phyloP scores from a whole-genome alignment of 2,797 vertebrate species.

The Mallotus villosus region DNA sequence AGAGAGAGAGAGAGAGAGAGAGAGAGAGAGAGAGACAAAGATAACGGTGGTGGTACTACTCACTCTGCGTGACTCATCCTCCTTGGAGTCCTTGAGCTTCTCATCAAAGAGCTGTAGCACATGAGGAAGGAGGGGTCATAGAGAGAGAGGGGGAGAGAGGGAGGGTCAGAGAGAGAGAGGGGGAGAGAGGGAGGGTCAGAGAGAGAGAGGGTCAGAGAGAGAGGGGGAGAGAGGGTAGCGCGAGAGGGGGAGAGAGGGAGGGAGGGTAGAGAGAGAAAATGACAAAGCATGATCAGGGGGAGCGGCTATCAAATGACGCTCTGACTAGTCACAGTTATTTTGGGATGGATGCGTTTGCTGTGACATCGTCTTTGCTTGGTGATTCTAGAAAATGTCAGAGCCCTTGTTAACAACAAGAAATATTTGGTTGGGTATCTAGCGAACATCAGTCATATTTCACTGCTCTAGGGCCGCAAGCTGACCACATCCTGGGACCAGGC shows the following conservation, averaged over 20 bases:
- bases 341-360: not conserved
- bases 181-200: constrained; percentile 36
- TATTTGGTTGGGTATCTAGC: too few species aligned
- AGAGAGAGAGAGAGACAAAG: not conserved
- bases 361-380: too few species aligned
- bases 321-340: not conserved
- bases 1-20: not conserved
- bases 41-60: constrained; percentile 60
- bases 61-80: constrained; percentile 98
- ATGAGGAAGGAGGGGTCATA: constrained; percentile 35
- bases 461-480: too few species aligned
- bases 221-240: constrained; percentile 8
- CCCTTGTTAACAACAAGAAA: too few species aligned
- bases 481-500: too few species aligned
- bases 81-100: constrained; percentile 97
- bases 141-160: constrained; percentile 6
- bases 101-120: constrained; percentile 93
- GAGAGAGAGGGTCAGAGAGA: constrained; percentile 2
- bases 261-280: constrained; percentile 19
- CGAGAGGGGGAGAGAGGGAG: not conserved
- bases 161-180: not conserved
- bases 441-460: too few species aligned
- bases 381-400: too few species aligned
- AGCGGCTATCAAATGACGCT: not conserved
- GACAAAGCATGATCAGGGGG: not conserved